Evolutionary conservation across 2,113 vertebrate genomes (phyloP), one percentile per base, ranked within the genome.

Genomic region (Mus pahari): DNA sequence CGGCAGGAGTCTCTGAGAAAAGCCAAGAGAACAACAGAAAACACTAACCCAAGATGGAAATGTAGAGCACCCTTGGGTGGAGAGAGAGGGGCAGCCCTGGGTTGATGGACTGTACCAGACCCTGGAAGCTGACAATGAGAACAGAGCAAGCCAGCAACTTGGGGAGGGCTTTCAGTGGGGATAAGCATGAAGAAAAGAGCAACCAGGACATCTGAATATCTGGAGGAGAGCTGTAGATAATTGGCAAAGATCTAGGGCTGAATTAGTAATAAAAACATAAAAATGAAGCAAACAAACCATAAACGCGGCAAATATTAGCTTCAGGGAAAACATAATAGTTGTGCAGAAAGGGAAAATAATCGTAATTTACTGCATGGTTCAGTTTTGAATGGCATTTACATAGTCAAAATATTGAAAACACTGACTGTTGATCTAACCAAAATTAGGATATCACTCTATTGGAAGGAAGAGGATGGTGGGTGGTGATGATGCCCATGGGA

Each of bases 231-330:
- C 39, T 89, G 73, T 78, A 94, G 93, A 90, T 97, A 94, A 90
- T 6, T 94, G 94, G 73, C 91, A 94, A 86, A 91, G 87, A 97
- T 75, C 81, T 94, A 73, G 68, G 60, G 90, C 74, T 97, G 92
- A 94, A 94, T 97, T 95, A 94, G 90, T 95, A 95, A 97, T 92
- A 95, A 97, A 97, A 97, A 91, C 78, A 92, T 82, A 93, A 96
- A 97, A 97, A 95, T 70, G 96, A 93, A 94, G 94, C 90, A 97
- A 97, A 97, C 90, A 97, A 97, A 97, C 94, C 96, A 95, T 95
- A 97, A 97, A 96, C 68, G 92, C 31, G 48, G 92, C 95, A 97
- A 97, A 97, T 90, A 96, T 90, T 95, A 96, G 95, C 97, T 96
- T 97, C 95, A n/a, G 95, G 94, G 96, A 97, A 96, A 96, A 86